Base-by-base conservation (phyloP, 2,797 vertebrate genomes). In the Enteromius fasciolatus region DNA sequence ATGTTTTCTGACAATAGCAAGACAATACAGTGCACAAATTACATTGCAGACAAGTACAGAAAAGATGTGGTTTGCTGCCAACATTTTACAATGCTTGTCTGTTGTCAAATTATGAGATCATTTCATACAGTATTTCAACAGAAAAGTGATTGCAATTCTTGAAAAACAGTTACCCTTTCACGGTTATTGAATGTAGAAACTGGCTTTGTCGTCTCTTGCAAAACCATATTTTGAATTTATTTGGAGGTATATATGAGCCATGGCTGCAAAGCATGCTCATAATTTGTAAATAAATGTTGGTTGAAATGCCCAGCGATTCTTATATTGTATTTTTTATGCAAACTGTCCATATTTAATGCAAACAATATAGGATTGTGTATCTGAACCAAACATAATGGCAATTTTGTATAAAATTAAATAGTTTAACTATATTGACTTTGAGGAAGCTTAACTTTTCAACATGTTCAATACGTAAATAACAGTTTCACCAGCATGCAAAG, bases 21-120 rank as follows among this genome's bases (percentile, higher is more conserved):
- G 28, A 73, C 69, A 50, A 33, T 20, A 4, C 9, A 72, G 9
- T 52, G 46, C 10, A 33, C 28, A 74, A 74, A 74, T 23, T 23
- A 23, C 50, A 73, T 15, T 33, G 18, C 17, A 33, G 25, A 52
- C 28, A 52, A 73, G 28, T 50, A 52, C 28, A 72, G 23, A 72
- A 72, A 72, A 50, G 1, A 50, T 50, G 46, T 72, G 46, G 69
- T 50, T 72, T 33, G 25, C 46, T 73, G 69, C 69, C 69, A 52
- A n/a, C 46, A 72, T 31, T 72, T 50, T 72, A 20, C 25, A 31
- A 12, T 2, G 8, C 15, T 48, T 72, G 25, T 72, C 25, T 72
- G 2, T 70, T 28, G 68, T 72, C 17, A 72, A 18, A 50, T 72
- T 50, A 31, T 48, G 28, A 50, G 44, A 50, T 72, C 4, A 72